These are phyloP conservation scores for Anguilla anguilla DNA, from an alignment of 2,797 vertebrate species.

Conservation along the genomic window DNA sequence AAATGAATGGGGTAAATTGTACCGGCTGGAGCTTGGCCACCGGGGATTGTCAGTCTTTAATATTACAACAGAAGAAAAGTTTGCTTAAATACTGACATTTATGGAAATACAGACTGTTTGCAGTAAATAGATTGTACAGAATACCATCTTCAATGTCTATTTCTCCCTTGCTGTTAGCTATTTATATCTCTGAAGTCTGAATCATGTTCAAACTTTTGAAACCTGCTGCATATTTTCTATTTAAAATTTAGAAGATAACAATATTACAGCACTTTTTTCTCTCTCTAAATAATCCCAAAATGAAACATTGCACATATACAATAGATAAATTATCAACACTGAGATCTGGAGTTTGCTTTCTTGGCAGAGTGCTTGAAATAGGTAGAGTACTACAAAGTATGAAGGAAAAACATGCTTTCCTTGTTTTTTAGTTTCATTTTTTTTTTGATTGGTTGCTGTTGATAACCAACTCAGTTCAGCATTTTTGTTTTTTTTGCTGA, in stretches of 20 bases:
- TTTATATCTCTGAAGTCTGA: neutral
- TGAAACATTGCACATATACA: neutral
- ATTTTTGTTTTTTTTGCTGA: neutral
- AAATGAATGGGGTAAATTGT: conserved; percentile 4
- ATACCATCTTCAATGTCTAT: neutral
- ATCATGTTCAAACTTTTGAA: neutral
- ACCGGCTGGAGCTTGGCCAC: neutral
- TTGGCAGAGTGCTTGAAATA: neutral
- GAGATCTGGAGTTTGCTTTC: neutral
- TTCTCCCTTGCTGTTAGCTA: neutral
- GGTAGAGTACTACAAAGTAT: neutral
- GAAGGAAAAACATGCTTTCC: neutral
- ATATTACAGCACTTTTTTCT: neutral
- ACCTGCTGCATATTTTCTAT: neutral
- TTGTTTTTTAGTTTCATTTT: neutral
- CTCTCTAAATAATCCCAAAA: neutral
- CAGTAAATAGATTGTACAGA: neutral
- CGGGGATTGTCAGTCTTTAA: neutral
- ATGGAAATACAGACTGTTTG: neutral
- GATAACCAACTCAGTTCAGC: neutral
- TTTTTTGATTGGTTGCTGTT: neutral
- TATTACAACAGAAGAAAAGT: neutral
- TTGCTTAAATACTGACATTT: neutral
- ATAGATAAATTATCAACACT: neutral
- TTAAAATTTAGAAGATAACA: neutral